Base-by-base conservation (phyloP, 2,797 vertebrate genomes). In the Sebastes diploproa region DNA sequence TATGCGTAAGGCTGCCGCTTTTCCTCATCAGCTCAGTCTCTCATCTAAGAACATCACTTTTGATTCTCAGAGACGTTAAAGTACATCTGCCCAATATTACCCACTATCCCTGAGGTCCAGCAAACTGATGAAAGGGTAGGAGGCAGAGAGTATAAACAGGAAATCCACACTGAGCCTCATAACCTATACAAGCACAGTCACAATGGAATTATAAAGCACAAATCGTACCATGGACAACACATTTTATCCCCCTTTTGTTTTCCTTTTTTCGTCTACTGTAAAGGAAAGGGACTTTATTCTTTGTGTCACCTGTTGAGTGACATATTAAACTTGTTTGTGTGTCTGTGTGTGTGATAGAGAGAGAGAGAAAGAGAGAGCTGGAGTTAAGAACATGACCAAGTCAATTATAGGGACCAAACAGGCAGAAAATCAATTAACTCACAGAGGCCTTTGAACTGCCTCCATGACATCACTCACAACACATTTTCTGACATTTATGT, bases 351-450 rank as follows among this genome's bases (percentile, higher is more conserved):
- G 62, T 78, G 63, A 27, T 46, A 46, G 67, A 38, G 65, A 56
- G 71, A 50, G 64, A 34, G 71, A 50, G 64, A 29, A 46, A 60
- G 66, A 56, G 56, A 81, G 65, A 73, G 76, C 42, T 77, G 52
- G 42, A 58, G 63, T 78, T 82, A 76, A 75, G 36, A 80, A 52
- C 72, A 87, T 77, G 88, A 88, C 82, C 80, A 83, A 88, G 72
- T 88, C 60, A 81, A 82, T 73, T 83, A 86, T 82, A 83, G 81
- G 90, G 92, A 94, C 91, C 92, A 95, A 94, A 94, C 90, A 82
- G 85, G 86, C 88, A 92, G 82, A 75, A 82, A 87, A 88, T 86
- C 85, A 90, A 88, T 89, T 78, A 91, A 69, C 64, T 86, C 64
- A 56, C 23, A 84, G 84, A 84, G 78, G 83, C 90, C 85, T 87